phyloP scores from a whole-genome alignment of 1,140 invertebrate genomes.

The Panagrolaimus sp. region DNA sequence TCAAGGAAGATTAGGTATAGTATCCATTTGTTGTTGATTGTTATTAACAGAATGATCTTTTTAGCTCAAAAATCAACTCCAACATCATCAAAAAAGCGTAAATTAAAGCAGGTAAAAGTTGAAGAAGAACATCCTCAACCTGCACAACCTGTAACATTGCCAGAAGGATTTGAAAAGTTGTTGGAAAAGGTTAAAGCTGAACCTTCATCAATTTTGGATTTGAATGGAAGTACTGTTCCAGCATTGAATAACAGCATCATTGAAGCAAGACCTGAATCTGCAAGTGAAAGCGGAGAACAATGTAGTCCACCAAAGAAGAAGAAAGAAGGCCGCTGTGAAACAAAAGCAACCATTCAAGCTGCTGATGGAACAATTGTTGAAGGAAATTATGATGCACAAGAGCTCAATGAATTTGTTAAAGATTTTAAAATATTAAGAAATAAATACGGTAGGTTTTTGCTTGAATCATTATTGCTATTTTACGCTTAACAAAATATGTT shows the following conservation, averaged over 20 bases:
- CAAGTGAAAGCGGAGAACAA: neutral
- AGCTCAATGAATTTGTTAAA: constrained; percentile 90
- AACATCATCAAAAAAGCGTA: neutral
- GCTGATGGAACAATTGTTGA: constrained; percentile 3
- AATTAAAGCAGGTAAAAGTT: neutral
- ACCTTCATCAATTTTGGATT: neutral
- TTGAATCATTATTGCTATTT: constrained; percentile 1
- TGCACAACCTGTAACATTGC: neutral
- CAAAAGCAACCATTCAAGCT: neutral
- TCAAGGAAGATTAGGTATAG: too few relatives aligned
- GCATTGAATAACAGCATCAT: too few relatives aligned
- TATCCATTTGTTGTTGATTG: too few relatives aligned
- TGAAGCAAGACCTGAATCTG: too few relatives aligned
- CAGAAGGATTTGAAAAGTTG: neutral
- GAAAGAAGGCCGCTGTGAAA: neutral
- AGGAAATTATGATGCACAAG: constrained; percentile 64
- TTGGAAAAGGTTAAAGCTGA: neutral
- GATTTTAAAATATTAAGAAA: constrained; percentile 91
- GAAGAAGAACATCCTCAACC: neutral
- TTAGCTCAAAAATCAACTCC: neutral
- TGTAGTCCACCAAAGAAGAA: neutral
- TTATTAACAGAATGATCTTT: too few relatives aligned
- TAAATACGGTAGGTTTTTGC: constrained; percentile 70
- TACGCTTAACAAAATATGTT: constrained; percentile 18
- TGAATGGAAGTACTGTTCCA: neutral